phyloP scores from a whole-genome alignment of 2,797 vertebrate species.

The Protosalanx chinensis region DNA sequence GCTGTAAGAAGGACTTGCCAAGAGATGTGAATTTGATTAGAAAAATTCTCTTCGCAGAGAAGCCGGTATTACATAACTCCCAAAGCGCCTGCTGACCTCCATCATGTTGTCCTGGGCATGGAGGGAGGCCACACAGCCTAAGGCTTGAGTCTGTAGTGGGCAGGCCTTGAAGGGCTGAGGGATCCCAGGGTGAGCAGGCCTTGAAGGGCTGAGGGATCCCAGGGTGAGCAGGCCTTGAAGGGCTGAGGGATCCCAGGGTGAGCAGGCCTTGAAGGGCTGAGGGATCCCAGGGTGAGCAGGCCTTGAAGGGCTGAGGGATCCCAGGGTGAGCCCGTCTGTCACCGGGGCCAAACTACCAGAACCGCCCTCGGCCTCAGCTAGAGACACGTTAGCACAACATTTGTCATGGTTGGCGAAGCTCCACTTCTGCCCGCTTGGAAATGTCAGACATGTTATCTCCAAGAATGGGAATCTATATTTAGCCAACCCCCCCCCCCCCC shows the following conservation, averaged over 20 bases:
- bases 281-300: no score
- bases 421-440: conserved; percentile 38
- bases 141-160: conserved; percentile 15
- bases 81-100: conserved; percentile 20
- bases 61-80: conserved; percentile 32
- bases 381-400: conserved; percentile 8
- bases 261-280: neutral
- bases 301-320: neutral
- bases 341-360: conserved; percentile 33
- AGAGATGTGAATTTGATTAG: neutral
- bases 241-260: neutral
- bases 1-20: neutral
- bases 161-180: neutral
- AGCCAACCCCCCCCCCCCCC: conserved; percentile 27
- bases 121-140: conserved; percentile 31
- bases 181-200: conserved; percentile 17
- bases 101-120: conserved; percentile 45
- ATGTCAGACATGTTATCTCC: conserved; percentile 54
- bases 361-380: neutral
- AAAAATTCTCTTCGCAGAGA: neutral
- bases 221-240: conserved; percentile 24
- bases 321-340: conserved; percentile 48
- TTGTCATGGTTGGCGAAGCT: conserved; percentile 30
- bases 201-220: neutral
- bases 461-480: conserved; percentile 60